Percentiles rank a stretch among this genome's conserved stretches.
phyloP scores from a whole-genome alignment of 2,888 invertebrate species.

The Nemoura dubitans region DNA sequence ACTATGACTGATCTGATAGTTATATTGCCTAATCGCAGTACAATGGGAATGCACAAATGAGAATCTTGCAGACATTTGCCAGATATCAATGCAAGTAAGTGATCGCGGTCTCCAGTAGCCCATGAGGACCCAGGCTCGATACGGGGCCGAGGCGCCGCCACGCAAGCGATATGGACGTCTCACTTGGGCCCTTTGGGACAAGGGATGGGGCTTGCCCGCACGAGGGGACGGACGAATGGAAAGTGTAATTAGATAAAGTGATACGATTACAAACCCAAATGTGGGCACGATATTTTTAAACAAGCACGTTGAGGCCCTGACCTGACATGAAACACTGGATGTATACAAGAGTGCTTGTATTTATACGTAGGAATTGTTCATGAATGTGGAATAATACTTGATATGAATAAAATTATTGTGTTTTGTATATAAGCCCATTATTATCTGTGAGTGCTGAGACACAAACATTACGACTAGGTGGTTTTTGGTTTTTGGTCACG shows the following conservation, averaged over 20 bases:
- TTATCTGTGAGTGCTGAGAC: background rate
- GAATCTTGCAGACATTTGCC: too few relatives aligned
- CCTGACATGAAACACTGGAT: background rate
- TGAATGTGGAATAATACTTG: slow-evolving; percentile 1
- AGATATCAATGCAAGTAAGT: too few relatives aligned
- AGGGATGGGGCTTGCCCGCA: background rate
- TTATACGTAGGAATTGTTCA: background rate
- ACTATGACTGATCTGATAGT: too few relatives aligned
- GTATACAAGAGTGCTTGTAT: background rate
- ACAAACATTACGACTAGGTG: too few relatives aligned
- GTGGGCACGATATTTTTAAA: slow-evolving; percentile 7
- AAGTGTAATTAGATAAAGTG: slow-evolving; percentile 26
- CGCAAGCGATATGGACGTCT: background rate
- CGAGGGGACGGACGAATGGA: background rate
- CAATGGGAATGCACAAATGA: too few relatives aligned
- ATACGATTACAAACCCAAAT: slow-evolving; percentile 9
- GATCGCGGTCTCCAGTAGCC: too few relatives aligned
- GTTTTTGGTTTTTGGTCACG: background rate
- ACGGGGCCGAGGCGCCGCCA: background rate
- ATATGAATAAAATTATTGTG: background rate
- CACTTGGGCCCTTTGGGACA: background rate
- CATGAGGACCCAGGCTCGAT: background rate
- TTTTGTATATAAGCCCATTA: background rate
- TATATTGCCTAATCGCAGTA: too few relatives aligned
- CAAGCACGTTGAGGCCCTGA: background rate